Base-by-base conservation (phyloP, 2,113 vertebrate species). In the Miniopterus natalensis region DNA sequence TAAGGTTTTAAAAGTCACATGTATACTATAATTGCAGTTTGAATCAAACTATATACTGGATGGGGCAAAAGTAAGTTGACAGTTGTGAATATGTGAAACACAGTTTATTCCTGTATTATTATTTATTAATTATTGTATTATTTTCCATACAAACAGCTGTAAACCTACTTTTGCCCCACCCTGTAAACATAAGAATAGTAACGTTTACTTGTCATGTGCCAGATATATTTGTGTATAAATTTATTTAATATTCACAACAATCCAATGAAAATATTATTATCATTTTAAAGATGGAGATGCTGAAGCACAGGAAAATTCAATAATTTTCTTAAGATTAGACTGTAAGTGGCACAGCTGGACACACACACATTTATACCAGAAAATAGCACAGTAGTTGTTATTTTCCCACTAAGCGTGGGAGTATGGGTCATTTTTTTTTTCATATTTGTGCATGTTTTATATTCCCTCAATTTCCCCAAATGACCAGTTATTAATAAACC, bases 401-500 rank as follows among this genome's bases (percentile, higher is more conserved):
- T 90, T 31, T 89, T 83, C 5, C 17, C 27, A 83, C 13, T 63
- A 61, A 71, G 45, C 23, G 10, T 81, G 8, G 13, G 15, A 77
- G 25, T 25, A 17, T 40, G 17, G 29, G 27, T 63, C 55, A 55
- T 66, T 88, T 94, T 91, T 84, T 9, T 79, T 74, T 94, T 88
- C 40, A 47, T 75, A 63, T 77, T 49, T 89, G 18, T 75, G 2
- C 8, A 61, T 83, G 11, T 81, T 95, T 93, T 86, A 3, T 90
- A 36, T 31, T 74, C 45, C 88, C 31, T 9, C 75, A 74, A 78
- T 87, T 83, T 90, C 4, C 23, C 18, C 0, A 59, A 86, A 65
- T 79, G 29, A 91, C 23, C 5, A 55, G 21, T 74, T 78, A 90
- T 75, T 90, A 96, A 75, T 68, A 89, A 96, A 71, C 4, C 13